Evolutionary conservation across 2,113 vertebrate genomes (phyloP).

Genomic region (Rhinopomastus cyanomelas): DNA sequence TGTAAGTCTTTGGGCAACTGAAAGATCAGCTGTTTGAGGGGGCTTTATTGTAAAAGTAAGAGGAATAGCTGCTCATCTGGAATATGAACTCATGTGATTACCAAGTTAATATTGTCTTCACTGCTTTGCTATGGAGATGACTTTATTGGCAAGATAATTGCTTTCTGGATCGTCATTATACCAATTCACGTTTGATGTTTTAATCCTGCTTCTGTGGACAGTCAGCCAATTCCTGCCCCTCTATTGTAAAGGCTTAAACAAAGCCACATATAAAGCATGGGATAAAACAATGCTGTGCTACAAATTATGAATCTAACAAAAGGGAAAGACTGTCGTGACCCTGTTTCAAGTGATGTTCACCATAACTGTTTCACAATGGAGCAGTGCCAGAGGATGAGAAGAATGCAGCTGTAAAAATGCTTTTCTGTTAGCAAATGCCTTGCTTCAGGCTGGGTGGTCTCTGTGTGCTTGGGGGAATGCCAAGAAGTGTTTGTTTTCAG

Average conservation of each 20-base stretch:
- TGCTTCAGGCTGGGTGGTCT: neutral
- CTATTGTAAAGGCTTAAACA: conserved; percentile 25
- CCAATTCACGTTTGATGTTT: conserved; percentile 36
- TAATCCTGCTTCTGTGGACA: conserved; percentile 25
- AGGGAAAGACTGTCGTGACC: neutral
- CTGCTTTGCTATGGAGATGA: neutral
- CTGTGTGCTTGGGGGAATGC: neutral
- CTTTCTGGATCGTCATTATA: neutral
- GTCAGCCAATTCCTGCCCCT: conserved; percentile 25
- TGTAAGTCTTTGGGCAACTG: neutral
- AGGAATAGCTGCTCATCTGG: neutral
- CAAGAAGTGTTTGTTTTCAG: neutral
- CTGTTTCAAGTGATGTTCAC: neutral
- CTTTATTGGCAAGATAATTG: neutral
- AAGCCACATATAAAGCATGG: neutral
- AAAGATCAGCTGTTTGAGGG: neutral
- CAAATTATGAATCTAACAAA: conserved; percentile 34
- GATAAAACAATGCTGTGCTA: conserved; percentile 17
- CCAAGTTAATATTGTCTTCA: neutral
- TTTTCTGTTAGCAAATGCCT: neutral
- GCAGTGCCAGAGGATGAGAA: neutral
- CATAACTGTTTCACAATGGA: neutral
- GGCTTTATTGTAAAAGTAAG: neutral
- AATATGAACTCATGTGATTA: neutral
- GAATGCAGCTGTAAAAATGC: neutral